Base-by-base conservation (phyloP, 2,888 invertebrate species). In the Thalpophila matura region DNA sequence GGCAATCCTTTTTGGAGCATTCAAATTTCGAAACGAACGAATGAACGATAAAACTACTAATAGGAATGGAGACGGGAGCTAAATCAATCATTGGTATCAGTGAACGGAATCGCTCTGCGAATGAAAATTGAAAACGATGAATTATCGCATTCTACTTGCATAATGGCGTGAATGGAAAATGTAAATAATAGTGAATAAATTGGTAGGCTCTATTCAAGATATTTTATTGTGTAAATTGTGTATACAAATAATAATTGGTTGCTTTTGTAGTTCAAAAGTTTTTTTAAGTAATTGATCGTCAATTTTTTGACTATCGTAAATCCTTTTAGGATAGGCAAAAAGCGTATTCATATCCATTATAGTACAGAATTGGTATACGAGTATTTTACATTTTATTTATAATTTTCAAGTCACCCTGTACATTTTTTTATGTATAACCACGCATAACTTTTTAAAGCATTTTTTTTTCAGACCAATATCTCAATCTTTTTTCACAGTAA, bases 61-160 rank as follows among this genome's bases (percentile, higher is more conserved):
- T 63, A 71, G 61, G 74, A 69, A 74, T 55, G 61, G 67, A 65
- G 53, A 56, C 43, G 58, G 53, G 60, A 74, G 70, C 59, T 72
- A 77, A 81, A 81, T 81, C 80, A 81, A 80, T 81, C 82, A 81
- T 73, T 57, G 65, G 26, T 81, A 81, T 81, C 82, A 42, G 40
- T 67, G 65, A 77, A 67, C 63, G 58, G 57, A 73, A 77, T 78
- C 77, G 71, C 69, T 66, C 68, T 66, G 49, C 61, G 62, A 77
- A 74, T 76, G 68, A 74, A 75, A 79, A 75, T 77, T 76, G 64
- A 69, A 79, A 58, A 53, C 67, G 67, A 54, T 71, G 64, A 69
- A 62, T 72, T 60, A 63, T 71, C 45, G 59, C 42, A 50, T 65
- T 67, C 38, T 10, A 37, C 43, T 42, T 45, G 37, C 46, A 59